Evolutionary conservation across 2,113 vertebrate genomes (phyloP), one percentile per base, ranked within the genome.

Genomic region (Psittacus erithacus): DNA sequence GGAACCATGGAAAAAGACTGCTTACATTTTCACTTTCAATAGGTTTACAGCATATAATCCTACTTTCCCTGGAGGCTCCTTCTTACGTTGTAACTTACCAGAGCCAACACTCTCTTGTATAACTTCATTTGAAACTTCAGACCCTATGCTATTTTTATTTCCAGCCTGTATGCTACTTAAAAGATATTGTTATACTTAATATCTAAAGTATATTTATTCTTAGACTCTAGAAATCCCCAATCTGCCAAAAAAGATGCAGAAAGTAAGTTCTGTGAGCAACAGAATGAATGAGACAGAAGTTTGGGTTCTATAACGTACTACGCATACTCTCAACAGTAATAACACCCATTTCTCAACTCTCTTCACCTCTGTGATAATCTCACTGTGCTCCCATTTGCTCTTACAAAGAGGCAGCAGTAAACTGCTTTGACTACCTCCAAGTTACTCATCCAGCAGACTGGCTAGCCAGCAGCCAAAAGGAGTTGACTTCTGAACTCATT

Each of bases 91-190:
- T 62, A 97, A 94, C 86, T 90, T 69, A 38, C 47, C 84, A 94
- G 96, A 6, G 17, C 96, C 97, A 97, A 96, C 80, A 46, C 52
- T 65, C 79, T 96, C 97, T 95, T 94, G 76, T 92, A 85, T 79
- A 96, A 97, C 68, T 94, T 96, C 68, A 96, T 92, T 86, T 94
- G 76, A 96, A 95, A 96, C 96, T 96, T 97, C 95, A 93, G 95
- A 88, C 76, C 44, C 39, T 49, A 71, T 46, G 73, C 63, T 95
- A 92, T 95, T 98, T 96, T 95, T 46, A 95, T 93, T 92, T 92
- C 78, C 82, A 96, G 95, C 43, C 50, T 83, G 81, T 50, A 50
- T 62, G 47, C 55, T 73, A 74, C 69, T 88, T 95, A 90, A 91
- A 39, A 84, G 64, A 60, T 47, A 70, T 5, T 76, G 29, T 57